Percentiles rank a stretch among this genome's conserved stretches.
Conservation (phyloP, 1,140 invertebrate genomes). For the Anastrepha obliqua region DNA sequence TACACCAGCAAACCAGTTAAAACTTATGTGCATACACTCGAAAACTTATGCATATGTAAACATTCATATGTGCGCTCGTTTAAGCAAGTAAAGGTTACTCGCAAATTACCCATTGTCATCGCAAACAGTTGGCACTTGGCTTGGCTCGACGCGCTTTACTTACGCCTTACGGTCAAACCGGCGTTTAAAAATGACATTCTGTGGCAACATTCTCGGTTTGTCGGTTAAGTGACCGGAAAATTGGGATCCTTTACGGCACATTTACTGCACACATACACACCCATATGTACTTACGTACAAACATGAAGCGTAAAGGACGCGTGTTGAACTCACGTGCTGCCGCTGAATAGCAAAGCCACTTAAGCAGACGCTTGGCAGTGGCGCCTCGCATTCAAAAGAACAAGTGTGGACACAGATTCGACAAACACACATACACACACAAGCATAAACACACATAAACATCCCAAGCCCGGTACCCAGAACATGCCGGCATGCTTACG, state of each 20-base stretch:
- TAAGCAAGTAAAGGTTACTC: background rate
- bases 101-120: conserved; percentile 42
- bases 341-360: conserved; percentile 65
- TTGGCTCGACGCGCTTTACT: conserved; percentile 46
- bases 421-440: conserved; percentile 35
- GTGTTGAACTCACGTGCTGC: conserved; percentile 39
- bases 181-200: conserved; percentile 55
- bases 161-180: conserved; percentile 47
- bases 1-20: too few relatives aligned
- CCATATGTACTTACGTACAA: conserved; percentile 24
- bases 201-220: conserved; percentile 71
- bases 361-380: conserved; percentile 34
- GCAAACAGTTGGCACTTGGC: background rate
- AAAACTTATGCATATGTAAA: background rate
- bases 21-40: background rate
- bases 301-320: conserved; percentile 5
- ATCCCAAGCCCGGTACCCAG: background rate
- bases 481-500: background rate
- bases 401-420: conserved; percentile 57
- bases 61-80: background rate
- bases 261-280: conserved; percentile 73
- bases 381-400: conserved; percentile 55
- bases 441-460: background rate
- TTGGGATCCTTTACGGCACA: conserved; percentile 73
- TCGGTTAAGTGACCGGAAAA: conserved; percentile 73